Evolutionary conservation across 2,888 invertebrate genomes (phyloP).

Genomic region (Lepetodrilus schrolli): DNA sequence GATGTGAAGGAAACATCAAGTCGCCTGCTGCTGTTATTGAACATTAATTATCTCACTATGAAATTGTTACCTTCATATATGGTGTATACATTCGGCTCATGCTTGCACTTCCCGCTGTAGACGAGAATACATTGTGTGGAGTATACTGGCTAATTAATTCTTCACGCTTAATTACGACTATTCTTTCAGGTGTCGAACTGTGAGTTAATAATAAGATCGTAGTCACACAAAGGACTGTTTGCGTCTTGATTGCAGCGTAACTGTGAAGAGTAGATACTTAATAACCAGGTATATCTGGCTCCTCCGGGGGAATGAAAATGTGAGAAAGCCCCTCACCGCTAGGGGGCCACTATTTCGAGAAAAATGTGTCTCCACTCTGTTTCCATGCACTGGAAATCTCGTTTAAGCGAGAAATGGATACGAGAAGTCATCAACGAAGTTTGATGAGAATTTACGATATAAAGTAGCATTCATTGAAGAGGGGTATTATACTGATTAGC

Average conservation of each 20-base stretch:
- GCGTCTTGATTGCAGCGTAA: background rate
- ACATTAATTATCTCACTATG: too few relatives aligned
- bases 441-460: conserved; percentile 22
- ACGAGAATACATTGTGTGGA: too few relatives aligned
- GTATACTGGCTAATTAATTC: background rate
- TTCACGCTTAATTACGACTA: background rate
- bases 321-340: background rate
- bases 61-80: too few relatives aligned
- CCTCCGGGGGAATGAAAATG: background rate
- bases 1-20: too few relatives aligned
- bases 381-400: background rate
- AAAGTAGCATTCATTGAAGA: background rate
- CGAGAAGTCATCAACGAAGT: conserved; percentile 13
- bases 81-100: too few relatives aligned
- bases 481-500: conserved; percentile 9
- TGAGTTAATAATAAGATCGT: background rate
- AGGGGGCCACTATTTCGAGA: conserved; percentile 2
- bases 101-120: too few relatives aligned
- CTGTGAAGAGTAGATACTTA: background rate
- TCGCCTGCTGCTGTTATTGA: too few relatives aligned
- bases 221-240: background rate
- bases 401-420: background rate
- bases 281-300: background rate
- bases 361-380: background rate
- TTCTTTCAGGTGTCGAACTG: background rate